Evolutionary conservation across 2,797 vertebrate species (phyloP).

Genomic region (Cyprinodon diabolis): DNA sequence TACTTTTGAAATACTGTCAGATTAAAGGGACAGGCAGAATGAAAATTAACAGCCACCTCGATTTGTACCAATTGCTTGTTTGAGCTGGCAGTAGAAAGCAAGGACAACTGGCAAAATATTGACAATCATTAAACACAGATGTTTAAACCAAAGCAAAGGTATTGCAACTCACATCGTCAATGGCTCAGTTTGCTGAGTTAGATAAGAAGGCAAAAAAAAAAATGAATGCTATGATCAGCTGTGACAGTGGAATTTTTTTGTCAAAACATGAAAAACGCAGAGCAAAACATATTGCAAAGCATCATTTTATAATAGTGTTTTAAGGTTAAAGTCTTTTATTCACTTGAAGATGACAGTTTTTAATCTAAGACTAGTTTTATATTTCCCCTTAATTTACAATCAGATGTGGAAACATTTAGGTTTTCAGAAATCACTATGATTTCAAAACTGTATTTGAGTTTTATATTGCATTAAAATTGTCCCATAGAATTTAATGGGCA

Average conservation of each 20-base stretch:
- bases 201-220: slow-evolving; percentile 48
- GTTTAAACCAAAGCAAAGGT: slow-evolving; percentile 78
- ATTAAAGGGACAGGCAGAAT: slow-evolving; percentile 74
- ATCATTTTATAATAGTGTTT: background rate
- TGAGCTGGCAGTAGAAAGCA: slow-evolving; percentile 64
- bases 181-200: slow-evolving; percentile 56
- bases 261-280: background rate
- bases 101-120: slow-evolving; percentile 69
- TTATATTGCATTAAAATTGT: background rate
- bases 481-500: background rate
- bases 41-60: slow-evolving; percentile 45
- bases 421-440: background rate
- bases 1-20: slow-evolving; percentile 69
- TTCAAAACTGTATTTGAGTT: background rate
- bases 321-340: background rate
- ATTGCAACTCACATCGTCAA: slow-evolving; percentile 43
- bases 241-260: slow-evolving; percentile 19
- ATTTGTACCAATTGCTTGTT: slow-evolving; percentile 62
- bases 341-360: background rate
- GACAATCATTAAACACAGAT: slow-evolving; percentile 80
- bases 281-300: background rate
- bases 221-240: slow-evolving; percentile 25
- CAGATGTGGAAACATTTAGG: background rate
- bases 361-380: background rate
- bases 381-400: background rate